Evolutionary conservation across 2,113 vertebrate species (phyloP).

Genomic region (Callaeas wilsoni): DNA sequence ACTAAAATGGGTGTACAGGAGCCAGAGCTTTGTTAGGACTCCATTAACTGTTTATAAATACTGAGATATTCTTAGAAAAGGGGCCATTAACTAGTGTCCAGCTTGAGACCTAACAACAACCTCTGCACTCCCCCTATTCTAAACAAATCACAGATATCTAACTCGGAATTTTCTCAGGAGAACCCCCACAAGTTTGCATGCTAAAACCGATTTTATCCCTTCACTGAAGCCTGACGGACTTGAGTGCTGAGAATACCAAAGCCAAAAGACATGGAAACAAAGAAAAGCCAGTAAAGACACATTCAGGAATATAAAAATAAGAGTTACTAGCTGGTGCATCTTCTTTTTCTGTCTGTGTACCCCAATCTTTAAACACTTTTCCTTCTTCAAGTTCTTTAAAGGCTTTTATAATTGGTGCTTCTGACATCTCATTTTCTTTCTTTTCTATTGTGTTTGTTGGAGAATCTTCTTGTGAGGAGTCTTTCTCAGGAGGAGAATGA

Average conservation of each 20-base stretch:
- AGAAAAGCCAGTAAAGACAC: neutral
- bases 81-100: neutral
- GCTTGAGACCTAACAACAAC: neutral
- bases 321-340: conserved; percentile 64
- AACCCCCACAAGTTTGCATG: neutral
- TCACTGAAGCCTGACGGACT: neutral
- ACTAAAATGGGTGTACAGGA: neutral
- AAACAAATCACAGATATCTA: neutral
- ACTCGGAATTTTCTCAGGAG: neutral
- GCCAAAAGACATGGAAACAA: neutral
- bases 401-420: conserved; percentile 86
- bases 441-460: conserved; percentile 40
- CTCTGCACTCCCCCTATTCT: neutral
- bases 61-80: conserved; percentile 26
- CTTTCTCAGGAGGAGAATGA: conserved; percentile 75
- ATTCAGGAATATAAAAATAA: neutral
- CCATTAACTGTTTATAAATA: conserved; percentile 30
- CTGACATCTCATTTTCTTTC: conserved; percentile 69
- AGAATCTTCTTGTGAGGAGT: conserved; percentile 50
- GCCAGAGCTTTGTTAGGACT: neutral
- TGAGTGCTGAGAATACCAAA: neutral
- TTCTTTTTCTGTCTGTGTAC: conserved; percentile 75
- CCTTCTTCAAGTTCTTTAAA: conserved; percentile 87
- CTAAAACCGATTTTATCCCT: neutral
- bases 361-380: conserved; percentile 82